A percentile compares a stretch with the other conserved stretches of the same genome.
These are phyloP conservation scores for Lasioglossum oenotherae DNA, from an alignment of 2,888 invertebrate genomes.

Conservation along the genomic window DNA sequence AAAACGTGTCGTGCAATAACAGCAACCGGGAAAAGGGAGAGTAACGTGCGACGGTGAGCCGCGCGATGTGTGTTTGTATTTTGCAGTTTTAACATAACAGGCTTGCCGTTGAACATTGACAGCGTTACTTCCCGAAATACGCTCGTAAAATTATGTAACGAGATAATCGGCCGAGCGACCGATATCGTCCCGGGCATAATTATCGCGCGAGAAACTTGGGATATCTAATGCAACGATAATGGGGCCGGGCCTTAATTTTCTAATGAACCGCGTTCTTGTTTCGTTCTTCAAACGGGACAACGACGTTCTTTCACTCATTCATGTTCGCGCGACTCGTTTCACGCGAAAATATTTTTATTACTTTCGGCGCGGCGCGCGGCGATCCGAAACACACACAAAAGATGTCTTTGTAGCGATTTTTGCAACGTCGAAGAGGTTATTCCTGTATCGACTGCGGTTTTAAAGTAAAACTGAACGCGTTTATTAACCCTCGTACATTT, in stretches of 20 bases:
- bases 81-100: background rate
- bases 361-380: background rate
- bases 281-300: slow-evolving; percentile 5
- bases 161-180: slow-evolving; percentile 14
- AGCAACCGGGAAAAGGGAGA: background rate
- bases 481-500: background rate
- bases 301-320: background rate
- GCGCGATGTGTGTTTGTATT: background rate
- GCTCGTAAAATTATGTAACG: slow-evolving; percentile 22
- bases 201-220: background rate
- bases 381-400: background rate
- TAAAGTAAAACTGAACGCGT: background rate
- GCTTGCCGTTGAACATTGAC: background rate
- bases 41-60: background rate
- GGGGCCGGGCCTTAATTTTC: background rate
- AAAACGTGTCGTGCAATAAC: slow-evolving; percentile 2
- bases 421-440: background rate
- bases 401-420: background rate
- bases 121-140: slow-evolving; percentile 11
- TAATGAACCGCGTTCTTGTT: slow-evolving; percentile 20
- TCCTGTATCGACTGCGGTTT: background rate
- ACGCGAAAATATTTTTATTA: background rate
- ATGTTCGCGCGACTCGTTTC: background rate
- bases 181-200: slow-evolving; percentile 1
- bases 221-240: slow-evolving; percentile 26